Conservation (phyloP, 2,888 invertebrate genomes). For the Andricus quercusramuli region DNA sequence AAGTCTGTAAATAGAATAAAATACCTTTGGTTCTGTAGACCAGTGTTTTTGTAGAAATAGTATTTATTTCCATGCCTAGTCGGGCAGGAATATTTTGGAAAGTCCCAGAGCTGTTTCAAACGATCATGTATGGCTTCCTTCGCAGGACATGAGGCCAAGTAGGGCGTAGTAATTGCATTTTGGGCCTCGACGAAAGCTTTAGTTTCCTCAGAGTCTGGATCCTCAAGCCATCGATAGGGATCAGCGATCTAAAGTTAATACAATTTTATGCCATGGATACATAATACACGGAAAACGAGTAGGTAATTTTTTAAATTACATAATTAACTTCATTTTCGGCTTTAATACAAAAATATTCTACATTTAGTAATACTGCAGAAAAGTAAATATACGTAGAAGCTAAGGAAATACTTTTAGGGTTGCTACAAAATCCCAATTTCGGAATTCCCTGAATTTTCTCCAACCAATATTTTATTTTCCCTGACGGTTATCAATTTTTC, state of each 20-base stretch:
- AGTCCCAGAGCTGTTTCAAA: constrained; percentile 96
- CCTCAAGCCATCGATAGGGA: constrained; percentile 98
- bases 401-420: too few relatives aligned
- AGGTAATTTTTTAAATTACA: too few relatives aligned
- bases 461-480: too few relatives aligned
- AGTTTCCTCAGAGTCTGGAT: constrained; percentile 95
- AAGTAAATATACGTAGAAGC: too few relatives aligned
- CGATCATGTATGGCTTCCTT: constrained; percentile 87
- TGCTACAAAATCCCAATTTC: too few relatives aligned
- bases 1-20: not conserved
- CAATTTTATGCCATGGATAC: not conserved
- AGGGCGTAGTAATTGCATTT: constrained; percentile 93
- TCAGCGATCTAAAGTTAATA: constrained; percentile 84
- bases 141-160: constrained; percentile 87
- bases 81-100: constrained; percentile 96
- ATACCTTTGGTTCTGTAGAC: constrained; percentile 97
- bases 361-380: too few relatives aligned
- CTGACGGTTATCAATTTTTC: too few relatives aligned
- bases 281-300: not conserved
- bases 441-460: too few relatives aligned
- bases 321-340: too few relatives aligned
- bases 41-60: constrained; percentile 95
- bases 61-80: constrained; percentile 90
- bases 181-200: constrained; percentile 93
- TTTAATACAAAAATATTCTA: too few relatives aligned